A percentile compares a stretch with the other conserved stretches of the same genome.
Evolutionary conservation across 2,797 vertebrate genomes (phyloP).

Genomic region (Sitta carolinensis): DNA sequence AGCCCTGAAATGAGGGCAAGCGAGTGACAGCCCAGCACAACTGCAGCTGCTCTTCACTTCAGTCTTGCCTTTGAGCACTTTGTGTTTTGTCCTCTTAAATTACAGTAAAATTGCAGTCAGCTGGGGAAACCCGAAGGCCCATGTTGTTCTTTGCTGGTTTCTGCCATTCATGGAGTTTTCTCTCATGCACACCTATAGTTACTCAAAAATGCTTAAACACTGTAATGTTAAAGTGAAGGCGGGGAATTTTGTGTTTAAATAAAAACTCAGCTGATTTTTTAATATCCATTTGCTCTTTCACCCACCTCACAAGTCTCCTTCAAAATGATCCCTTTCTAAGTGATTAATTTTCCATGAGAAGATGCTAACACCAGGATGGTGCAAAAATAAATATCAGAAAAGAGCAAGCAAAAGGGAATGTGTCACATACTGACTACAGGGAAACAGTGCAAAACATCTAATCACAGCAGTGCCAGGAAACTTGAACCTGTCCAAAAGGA

Average conservation of each 20-base stretch:
- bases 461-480: slow-evolving; percentile 83
- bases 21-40: slow-evolving; percentile 31
- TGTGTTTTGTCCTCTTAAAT: slow-evolving; percentile 58
- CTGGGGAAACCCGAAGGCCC: background rate
- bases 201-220: background rate
- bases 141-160: background rate
- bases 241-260: background rate
- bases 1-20: slow-evolving; percentile 53
- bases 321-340: slow-evolving; percentile 33
- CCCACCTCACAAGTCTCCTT: background rate
- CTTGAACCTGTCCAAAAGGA: slow-evolving; percentile 86
- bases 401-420: slow-evolving; percentile 76
- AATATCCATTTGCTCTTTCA: background rate
- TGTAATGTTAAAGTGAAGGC: fast-evolving
- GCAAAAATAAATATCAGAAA: slow-evolving; percentile 71
- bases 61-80: slow-evolving; percentile 40
- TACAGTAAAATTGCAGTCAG: background rate
- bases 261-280: background rate
- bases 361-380: slow-evolving; percentile 6
- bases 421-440: slow-evolving; percentile 80
- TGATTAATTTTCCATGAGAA: slow-evolving; percentile 13
- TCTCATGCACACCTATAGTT: background rate
- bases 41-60: slow-evolving; percentile 22
- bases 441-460: slow-evolving; percentile 80
- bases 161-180: background rate